phyloP scores from a whole-genome alignment of 2,888 invertebrate genomes.

The Disparrhopalites patrizii region DNA sequence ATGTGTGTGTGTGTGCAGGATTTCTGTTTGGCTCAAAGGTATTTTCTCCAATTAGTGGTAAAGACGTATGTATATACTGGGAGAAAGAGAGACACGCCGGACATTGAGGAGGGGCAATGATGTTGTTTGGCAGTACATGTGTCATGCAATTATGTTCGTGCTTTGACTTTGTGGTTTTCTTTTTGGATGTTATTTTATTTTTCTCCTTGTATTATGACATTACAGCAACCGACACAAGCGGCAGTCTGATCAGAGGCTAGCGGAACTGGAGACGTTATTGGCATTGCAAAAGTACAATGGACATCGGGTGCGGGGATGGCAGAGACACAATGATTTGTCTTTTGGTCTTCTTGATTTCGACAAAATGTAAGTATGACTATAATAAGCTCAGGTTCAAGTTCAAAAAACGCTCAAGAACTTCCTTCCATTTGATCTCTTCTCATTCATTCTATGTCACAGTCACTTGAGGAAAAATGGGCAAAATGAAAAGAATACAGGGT shows the following conservation, averaged over 20 bases:
- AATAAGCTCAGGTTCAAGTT: too few species aligned
- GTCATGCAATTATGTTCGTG: constrained; percentile 7
- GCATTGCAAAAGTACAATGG: constrained; percentile 57
- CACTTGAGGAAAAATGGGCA: too few species aligned
- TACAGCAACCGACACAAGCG: constrained; percentile 55
- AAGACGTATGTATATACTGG: not conserved
- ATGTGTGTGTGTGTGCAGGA: not conserved
- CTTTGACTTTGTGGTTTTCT: not conserved
- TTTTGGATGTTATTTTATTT: constrained; percentile 2
- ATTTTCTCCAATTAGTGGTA: not conserved
- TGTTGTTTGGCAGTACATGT: too few species aligned
- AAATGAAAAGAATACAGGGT: too few species aligned
- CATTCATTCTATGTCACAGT: too few species aligned
- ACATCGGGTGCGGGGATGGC: constrained; percentile 50
- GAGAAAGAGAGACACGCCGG: not conserved
- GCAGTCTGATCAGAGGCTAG: constrained; percentile 60
- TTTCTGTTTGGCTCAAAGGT: not conserved
- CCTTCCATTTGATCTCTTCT: too few species aligned
- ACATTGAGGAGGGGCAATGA: too few species aligned
- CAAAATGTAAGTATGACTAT: constrained; percentile 58
- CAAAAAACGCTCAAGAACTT: too few species aligned
- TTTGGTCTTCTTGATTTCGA: constrained; percentile 58
- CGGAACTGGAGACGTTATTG: constrained; percentile 59
- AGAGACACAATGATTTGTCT: constrained; percentile 48
- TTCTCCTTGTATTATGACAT: too few species aligned